Base-by-base conservation (phyloP, 2,797 vertebrate genomes). In the Pangasius djambal region DNA sequence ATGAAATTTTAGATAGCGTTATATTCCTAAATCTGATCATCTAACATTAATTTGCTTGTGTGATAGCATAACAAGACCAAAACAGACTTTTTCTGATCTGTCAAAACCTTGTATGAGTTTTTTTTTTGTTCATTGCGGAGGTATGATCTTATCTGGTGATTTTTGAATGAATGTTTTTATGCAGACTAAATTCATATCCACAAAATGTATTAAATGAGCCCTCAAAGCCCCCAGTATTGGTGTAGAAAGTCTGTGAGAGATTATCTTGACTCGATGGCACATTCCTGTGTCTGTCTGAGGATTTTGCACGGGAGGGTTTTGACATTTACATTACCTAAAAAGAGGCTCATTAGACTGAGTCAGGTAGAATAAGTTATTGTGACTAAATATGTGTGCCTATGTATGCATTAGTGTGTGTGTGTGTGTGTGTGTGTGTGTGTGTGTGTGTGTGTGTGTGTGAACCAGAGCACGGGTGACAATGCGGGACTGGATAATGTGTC, bases 401-500 rank as follows among this genome's bases (percentile, higher is more conserved):
- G 31, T 75, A 4, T 25, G 72, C 1, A 0, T 69, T 37, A 70
- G 18, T 77, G 34, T 15, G 63, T 37, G 48, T 12, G 86, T 10
- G 37, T 61, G 55, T 52, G 59, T 10, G 55, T 44, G 20, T 40
- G 20, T 40, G 37, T 10, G 4, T 6, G 44, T 16, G 50, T 34
- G 59, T 18, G 50, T 34, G 59, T 28, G 74, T 15, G 48, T 4
- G 15, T 20, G 77, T 20, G 82, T 55, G 85, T 20, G 37, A 31
- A 4, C 22, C 37, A 40, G 61, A 55, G 25, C 83, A 87, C 8
- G 57, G 48, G 52, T 86, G 82, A 87, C 59, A 75, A 48, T 74
- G 37, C 59, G 2, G 7, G 6, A 40, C 40, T 6, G 63, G 86
- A 79, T 87, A 74, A 72, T 52, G 52, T 59, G 70, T 88, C 69